Evolutionary conservation across 2,797 vertebrate genomes (phyloP), one percentile per base, ranked within the genome.

Genomic region (Picus viridis): DNA sequence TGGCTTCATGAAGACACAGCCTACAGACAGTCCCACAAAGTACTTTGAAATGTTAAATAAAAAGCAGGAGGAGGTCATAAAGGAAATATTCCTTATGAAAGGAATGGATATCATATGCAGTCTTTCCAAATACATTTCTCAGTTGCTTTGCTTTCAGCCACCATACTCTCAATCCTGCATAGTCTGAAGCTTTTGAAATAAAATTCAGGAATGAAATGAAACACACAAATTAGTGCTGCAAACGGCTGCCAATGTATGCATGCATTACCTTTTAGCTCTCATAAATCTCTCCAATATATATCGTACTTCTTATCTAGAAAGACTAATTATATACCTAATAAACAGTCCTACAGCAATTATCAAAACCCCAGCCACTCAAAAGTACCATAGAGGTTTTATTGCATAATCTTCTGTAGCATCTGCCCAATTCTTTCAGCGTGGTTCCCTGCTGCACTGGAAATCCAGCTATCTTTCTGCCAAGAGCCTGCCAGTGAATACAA

Each of bases 21-120:
- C 90, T 74, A 70, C 71, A 91, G 79, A 89, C 61, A 81, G 94
- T 82, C 91, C 91, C 91, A 61, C 83, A 36, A 89, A 93, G 70
- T 91, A 94, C 97, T 97, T 96, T 96, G 96, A 97, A 97, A 97
- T 96, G 96, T 94, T 97, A 97, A 97, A 95, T 86, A 92, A 86
- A 83, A 91, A 95, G 83, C 83, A 78, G 94, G 80, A 94, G 93
- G 93, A 91, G 93, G 96, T 92, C 92, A 93, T 56, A 73, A 96
- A 95, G 93, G 47, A 82, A 95, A 89, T 94, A 82, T 79, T 96
- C 90, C 72, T 90, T 94, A 84, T 91, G 92, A 93, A 96, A 97
- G 67, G 83, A 86, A 64, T 69, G 75, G 83, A 65, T 94, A 93
- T 77, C 72, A 83, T n/a, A 79, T 77, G 78, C 62, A 91, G 58